phyloP scores from a whole-genome alignment of 2,113 vertebrate genomes.

The Trogon surrucura region DNA sequence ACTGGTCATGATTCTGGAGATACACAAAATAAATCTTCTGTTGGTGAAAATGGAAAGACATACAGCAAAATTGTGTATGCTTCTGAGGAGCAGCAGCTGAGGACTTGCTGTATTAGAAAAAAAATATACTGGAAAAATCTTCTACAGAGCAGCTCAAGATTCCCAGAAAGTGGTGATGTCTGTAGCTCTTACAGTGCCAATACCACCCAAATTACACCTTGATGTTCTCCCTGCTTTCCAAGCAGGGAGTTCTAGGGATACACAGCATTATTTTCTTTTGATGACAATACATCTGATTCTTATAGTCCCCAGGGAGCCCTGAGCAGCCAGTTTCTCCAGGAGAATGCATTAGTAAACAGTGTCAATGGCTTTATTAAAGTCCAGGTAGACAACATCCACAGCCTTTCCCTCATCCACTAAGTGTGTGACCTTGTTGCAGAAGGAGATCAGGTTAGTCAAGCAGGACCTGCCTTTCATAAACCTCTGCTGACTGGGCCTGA shows the following conservation, averaged over 20 bases:
- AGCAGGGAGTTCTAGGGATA: background rate
- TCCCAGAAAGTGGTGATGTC: accelerated
- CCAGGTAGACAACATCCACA: no score
- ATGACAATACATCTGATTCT: background rate
- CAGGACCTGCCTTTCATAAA: no score
- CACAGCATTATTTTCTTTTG: background rate
- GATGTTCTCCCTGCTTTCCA: background rate
- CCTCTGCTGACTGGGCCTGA: no score
- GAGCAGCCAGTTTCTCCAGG: background rate
- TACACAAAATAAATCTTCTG: background rate
- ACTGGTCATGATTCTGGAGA: background rate
- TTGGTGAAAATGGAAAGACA: background rate
- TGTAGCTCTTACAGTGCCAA: background rate
- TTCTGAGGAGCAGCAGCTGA: background rate
- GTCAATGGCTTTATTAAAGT: no score
- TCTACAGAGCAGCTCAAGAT: background rate
- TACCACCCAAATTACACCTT: background rate
- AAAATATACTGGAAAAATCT: background rate
- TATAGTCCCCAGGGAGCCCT: background rate
- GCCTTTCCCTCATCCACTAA: no score
- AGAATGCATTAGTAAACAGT: no score
- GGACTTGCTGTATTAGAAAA: background rate
- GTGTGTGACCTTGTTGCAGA: no score
- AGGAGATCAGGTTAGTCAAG: no score
- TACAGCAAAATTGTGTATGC: background rate